Base-by-base conservation (phyloP, 2,113 vertebrate species). In the Cyprinodon variegatus region DNA sequence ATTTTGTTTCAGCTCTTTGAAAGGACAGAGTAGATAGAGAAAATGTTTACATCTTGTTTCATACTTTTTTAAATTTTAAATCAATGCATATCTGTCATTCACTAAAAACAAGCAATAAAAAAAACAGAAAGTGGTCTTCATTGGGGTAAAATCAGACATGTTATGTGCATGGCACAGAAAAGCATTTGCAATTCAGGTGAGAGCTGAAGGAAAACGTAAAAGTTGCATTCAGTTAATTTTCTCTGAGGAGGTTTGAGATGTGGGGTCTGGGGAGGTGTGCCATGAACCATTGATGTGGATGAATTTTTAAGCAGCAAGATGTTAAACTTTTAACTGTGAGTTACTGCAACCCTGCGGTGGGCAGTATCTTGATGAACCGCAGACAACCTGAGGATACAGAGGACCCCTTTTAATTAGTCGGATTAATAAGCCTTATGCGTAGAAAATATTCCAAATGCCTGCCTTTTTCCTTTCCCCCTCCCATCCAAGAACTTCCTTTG, bases 361-460 rank as follows among this genome's bases (percentile, higher is more conserved):
- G 79, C 78, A 72, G 65, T 70, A 78, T 63, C 68, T 66, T 17
- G 75, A 76, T 81, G 76, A 83, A 37, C 61, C 67, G 74, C 29
- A 48, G 61, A 74, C 11, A 57, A 81, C 73, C 61, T 72, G 46
- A 76, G 39, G 20, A 77, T 73, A 38, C 69, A 65, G 76, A 72
- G 67, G 65, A 82, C 75, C 79, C 76, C 67, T 60, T 77, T 77
- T 78, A 77, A 71, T 46, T 59, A 68, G 61, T 74, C 61, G 76
- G 62, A 82, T 76, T 78, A 66, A 76, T 66, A 74, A 43, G 65
- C 57, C 65, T 77, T 39, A 64, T 66, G 62, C 74, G 77, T 81
- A 77, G 77, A 81, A 75, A 85, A 82, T 73, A 85, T 77, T 78
- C 40, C 76, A 38, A 80, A 79, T 74, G 45, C 72, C 68, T 68